Conservation (phyloP, 2,113 vertebrate genomes). For the Oreochromis spilurus region DNA sequence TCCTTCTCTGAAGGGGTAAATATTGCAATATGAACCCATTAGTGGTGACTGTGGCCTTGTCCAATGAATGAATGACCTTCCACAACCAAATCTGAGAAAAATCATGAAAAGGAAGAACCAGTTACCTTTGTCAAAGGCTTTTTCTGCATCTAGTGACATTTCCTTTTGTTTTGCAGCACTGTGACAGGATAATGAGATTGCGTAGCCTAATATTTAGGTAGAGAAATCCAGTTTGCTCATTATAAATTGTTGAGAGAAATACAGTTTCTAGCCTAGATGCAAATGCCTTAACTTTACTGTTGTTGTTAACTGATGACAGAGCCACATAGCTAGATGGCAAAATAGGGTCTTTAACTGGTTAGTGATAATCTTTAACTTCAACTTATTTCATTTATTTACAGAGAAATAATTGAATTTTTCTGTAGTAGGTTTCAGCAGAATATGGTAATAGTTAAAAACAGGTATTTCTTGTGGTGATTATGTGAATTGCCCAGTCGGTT, state of each 20-base stretch:
- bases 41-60: background rate
- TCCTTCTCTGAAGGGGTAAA: background rate
- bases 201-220: background rate
- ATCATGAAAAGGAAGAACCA: background rate
- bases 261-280: background rate
- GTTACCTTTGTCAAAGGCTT: background rate
- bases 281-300: background rate
- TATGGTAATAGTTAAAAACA: background rate
- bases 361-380: background rate
- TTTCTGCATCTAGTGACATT: background rate
- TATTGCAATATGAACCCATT: background rate
- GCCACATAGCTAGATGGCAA: background rate
- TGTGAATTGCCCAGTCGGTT: background rate
- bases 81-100: background rate
- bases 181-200: background rate
- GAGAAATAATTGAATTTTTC: background rate
- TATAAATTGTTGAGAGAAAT: background rate
- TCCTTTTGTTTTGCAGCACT: background rate
- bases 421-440: background rate
- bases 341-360: background rate
- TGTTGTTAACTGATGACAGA: background rate
- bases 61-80: background rate
- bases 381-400: background rate
- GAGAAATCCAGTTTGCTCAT: background rate
- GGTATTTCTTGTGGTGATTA: background rate